phyloP scores from a whole-genome alignment of 2,888 invertebrate genomes.

The Agonopterix subpropinquella region DNA sequence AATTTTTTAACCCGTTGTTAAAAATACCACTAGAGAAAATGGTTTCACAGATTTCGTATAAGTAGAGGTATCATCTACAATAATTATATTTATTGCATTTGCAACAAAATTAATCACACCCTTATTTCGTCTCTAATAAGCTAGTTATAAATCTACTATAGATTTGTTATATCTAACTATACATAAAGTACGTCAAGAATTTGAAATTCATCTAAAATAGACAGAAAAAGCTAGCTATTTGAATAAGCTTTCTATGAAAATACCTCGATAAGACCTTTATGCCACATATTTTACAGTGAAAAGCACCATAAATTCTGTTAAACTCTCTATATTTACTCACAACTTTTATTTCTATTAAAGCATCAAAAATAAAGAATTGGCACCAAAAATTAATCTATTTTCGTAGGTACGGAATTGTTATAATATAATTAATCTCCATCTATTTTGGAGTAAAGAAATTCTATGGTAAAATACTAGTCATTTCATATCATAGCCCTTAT shows the following conservation, averaged over 20 bases:
- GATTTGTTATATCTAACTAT: constrained; percentile 23
- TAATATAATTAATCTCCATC: too few species aligned
- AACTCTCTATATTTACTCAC: constrained; percentile 55
- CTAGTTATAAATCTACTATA: constrained; percentile 12
- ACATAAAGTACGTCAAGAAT: constrained; percentile 25
- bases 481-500: constrained; percentile 5
- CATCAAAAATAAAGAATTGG: constrained; percentile 59
- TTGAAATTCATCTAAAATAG: constrained; percentile 18
- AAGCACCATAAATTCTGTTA: constrained; percentile 67
- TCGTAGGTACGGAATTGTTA: neutral
- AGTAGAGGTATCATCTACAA: too few species aligned
- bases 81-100: constrained; percentile 5
- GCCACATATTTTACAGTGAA: constrained; percentile 21
- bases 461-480: neutral
- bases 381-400: constrained; percentile 43
- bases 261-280: constrained; percentile 9
- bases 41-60: too few species aligned
- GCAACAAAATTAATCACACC: too few species aligned
- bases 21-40: too few species aligned
- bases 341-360: constrained; percentile 65
- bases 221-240: constrained; percentile 26
- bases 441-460: neutral
- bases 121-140: too few species aligned
- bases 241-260: constrained; percentile 13
- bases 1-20: too few species aligned